These are phyloP conservation scores for Galeruca laticollis DNA, from an alignment of 2,888 invertebrate genomes.

Conservation along the genomic window DNA sequence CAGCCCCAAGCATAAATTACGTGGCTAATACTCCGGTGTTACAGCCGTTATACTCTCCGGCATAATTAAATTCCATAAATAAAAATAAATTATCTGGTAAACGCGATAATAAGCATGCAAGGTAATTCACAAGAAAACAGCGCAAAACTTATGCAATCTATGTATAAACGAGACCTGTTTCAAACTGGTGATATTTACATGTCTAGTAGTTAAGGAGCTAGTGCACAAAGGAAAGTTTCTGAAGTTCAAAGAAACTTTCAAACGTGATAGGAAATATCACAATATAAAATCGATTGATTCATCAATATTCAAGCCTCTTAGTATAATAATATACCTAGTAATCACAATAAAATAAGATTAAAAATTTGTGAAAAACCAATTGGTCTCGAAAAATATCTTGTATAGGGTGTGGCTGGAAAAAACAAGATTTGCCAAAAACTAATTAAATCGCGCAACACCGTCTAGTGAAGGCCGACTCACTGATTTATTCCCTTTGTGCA, in stretches of 20 bases:
- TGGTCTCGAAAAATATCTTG: no score
- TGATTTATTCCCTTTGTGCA: no score
- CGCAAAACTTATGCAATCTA: constrained; percentile 54
- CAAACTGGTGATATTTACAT: constrained; percentile 51
- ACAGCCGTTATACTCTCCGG: constrained; percentile 41
- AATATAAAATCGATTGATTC: no score
- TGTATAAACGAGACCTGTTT: constrained; percentile 44
- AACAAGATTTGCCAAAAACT: no score
- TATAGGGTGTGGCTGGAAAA: no score
- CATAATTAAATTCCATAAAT: constrained; percentile 62
- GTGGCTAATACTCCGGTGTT: constrained; percentile 36
- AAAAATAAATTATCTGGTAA: constrained; percentile 60
- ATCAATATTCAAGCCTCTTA: no score
- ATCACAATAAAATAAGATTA: no score
- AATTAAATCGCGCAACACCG: no score
- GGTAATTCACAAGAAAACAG: constrained; percentile 57
- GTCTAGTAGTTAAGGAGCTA: constrained; percentile 49
- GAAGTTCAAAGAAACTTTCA: neutral
- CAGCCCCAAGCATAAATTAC: constrained; percentile 30
- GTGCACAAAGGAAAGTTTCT: neutral
- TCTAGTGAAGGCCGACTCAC: no score
- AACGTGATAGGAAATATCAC: neutral
- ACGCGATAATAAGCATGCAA: constrained; percentile 64
- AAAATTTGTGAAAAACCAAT: no score
- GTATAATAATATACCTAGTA: no score